phyloP scores from a whole-genome alignment of 2,113 vertebrate species.

The Macroglossus sobrinus region DNA sequence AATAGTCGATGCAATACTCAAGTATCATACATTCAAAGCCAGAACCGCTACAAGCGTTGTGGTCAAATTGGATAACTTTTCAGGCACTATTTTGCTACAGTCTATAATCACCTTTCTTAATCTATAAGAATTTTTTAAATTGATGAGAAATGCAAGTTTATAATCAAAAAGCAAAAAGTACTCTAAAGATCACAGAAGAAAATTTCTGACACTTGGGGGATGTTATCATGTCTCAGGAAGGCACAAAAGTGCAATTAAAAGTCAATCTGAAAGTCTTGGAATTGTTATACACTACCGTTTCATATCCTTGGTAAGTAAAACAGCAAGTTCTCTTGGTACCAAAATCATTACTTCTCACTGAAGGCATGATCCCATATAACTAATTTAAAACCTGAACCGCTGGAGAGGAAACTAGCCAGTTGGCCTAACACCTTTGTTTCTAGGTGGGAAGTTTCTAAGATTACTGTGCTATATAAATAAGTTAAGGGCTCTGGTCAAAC shows the following conservation, averaged over 20 bases:
- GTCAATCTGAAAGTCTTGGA: background rate
- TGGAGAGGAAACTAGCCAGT: background rate
- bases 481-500: background rate
- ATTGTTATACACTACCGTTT: background rate
- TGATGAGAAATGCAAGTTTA: background rate
- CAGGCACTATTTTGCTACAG: background rate
- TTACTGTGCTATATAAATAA: background rate
- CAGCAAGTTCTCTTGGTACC: background rate
- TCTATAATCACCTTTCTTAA: background rate
- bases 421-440: background rate
- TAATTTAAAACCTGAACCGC: background rate
- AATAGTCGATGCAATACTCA: background rate
- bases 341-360: background rate
- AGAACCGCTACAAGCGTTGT: background rate
- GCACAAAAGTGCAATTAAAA: background rate
- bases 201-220: background rate
- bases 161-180: background rate
- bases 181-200: background rate
- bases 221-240: background rate
- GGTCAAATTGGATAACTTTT: background rate
- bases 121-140: constrained; percentile 1
- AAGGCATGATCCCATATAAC: background rate
- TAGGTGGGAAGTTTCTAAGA: background rate
- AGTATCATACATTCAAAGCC: background rate
- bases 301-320: background rate